Evolutionary conservation across 2,888 invertebrate species (phyloP), one percentile per base, ranked within the genome.

Genomic region (Drosophila putrida): DNA sequence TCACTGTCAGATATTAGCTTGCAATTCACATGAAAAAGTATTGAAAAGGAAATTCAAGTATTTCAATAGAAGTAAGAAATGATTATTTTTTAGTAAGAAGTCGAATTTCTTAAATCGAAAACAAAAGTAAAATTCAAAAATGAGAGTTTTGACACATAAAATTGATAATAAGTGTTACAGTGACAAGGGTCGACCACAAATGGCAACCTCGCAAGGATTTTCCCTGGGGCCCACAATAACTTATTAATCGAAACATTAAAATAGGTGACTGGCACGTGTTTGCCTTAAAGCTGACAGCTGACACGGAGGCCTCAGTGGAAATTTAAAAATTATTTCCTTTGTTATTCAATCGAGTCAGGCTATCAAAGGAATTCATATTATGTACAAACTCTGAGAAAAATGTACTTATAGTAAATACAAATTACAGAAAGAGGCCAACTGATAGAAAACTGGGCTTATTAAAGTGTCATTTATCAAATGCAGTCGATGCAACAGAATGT

Each of bases 121-220:
- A 13, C 8, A 50, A 46, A 41, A 43, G 35, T 11, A 38, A 41
- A 38, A 41, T 15, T 39, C 10, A 0, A 15, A 69, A 38, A 46
- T 60, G 25, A 27, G 25, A 27, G 5, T 54, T 61, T 57, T 55
- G 53, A 67, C 66, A 67, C 28, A 20, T 41, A 43, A 60, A 27
- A 6, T 28, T 9, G 11, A 4, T 9, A 20, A 27, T 55, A 60
- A 62, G n/a, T 53, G 55, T 6, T 49, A n/a, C 11, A 33, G 3
- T 63, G 72, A 75, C 58, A 72, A 54, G 75, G 75, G 78, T 75
- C 25, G 13, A 25, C 70, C 55, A 20, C 62, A 59, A 20, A 58
- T 43, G 27, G 31, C 51, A 27, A 20, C 20, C n/a, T 39, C n/a
- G 20, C 13, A 15, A 4, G 51, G 28, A 11, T 25, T 36, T 25